phyloP scores from a whole-genome alignment of 2,888 invertebrate genomes.

The Rugalucina vietnamica region DNA sequence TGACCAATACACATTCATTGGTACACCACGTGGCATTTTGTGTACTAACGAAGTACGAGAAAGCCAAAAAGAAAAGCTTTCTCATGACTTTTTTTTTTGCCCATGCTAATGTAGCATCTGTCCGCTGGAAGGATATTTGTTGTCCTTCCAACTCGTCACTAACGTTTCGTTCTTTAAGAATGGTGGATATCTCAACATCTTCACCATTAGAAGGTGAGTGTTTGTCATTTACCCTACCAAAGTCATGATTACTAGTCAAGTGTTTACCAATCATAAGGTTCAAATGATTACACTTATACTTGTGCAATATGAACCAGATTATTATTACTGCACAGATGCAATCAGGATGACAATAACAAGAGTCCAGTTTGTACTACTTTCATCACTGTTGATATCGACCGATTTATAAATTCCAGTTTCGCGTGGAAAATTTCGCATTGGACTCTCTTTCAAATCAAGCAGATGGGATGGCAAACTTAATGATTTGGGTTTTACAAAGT shows the following conservation, averaged over 20 bases:
- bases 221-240: constrained; percentile 17
- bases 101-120: constrained; percentile 14
- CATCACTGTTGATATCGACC: not conserved
- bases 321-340: not conserved
- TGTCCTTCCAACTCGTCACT: constrained; percentile 1
- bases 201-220: not conserved
- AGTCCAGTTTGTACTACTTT: not conserved
- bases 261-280: constrained; percentile 9
- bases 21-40: too few species aligned
- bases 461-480: not conserved
- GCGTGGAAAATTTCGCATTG: not conserved
- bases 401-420: not conserved
- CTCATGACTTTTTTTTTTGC: not conserved
- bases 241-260: constrained; percentile 18
- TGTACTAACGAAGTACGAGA: too few species aligned
- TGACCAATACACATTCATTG: not conserved
- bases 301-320: not conserved
- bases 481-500: not conserved
- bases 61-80: not conserved
- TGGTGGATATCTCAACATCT: constrained; percentile 12
- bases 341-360: not conserved
- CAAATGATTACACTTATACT: not conserved
- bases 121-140: constrained; percentile 9
- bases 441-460: not conserved
- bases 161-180: not conserved